phyloP scores from a whole-genome alignment of 2,797 vertebrate species.

The Hylomyscus alleni region DNA sequence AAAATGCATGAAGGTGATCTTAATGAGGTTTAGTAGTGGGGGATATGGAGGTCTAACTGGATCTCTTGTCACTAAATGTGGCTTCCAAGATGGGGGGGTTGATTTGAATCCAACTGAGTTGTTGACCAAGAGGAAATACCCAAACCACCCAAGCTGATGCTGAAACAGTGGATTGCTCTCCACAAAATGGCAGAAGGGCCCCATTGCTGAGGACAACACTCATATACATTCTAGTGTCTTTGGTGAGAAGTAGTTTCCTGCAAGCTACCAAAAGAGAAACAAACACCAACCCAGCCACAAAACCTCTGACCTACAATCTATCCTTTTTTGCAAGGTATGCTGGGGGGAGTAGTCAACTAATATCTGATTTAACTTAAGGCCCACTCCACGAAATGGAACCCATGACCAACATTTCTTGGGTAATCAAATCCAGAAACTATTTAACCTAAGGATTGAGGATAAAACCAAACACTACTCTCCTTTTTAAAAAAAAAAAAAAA shows the following conservation, averaged over 20 bases:
- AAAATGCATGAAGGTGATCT: background rate
- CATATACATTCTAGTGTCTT: background rate
- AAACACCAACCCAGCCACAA: background rate
- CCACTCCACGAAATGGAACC: no score
- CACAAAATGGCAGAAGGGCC: background rate
- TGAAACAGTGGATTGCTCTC: background rate
- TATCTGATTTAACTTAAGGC: no score
- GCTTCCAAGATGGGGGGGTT: background rate
- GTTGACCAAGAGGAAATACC: background rate
- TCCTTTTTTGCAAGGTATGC: no score
- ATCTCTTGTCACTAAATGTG: background rate
- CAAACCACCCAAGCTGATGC: background rate
- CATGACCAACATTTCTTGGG: no score
- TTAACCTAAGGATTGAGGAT: background rate
- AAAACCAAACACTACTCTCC: background rate
- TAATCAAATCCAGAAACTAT: background rate
- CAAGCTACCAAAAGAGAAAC: background rate
- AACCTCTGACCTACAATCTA: background rate
- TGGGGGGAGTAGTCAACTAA: no score
- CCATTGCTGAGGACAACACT: background rate
- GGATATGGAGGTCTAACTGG: no score
- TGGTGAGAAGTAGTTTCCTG: no score
- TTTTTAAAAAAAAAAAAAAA: no score
- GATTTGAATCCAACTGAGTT: background rate
- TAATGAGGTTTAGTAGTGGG: background rate